Evolutionary conservation across 2,888 invertebrate genomes (phyloP), one percentile per base, ranked within the genome.

Genomic region (Dynastes grantii): DNA sequence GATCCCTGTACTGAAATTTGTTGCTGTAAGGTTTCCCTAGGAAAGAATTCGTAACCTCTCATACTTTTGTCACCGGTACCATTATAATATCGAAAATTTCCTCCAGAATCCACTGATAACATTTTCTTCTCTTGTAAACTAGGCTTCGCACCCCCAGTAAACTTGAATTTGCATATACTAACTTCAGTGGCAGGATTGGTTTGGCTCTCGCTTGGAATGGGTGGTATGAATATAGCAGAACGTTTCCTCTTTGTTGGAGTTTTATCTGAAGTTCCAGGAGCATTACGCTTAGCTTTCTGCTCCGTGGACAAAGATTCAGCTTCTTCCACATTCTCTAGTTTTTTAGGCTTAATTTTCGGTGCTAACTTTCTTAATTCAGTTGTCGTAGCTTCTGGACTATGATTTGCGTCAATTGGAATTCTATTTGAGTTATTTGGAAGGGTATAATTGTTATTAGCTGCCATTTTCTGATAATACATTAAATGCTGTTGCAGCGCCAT

Each of bases 101-200:
- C 97, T 1, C 96, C 96, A 0, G 96, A 94, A 87, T 97, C 97
- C 0, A 97, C 96, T 0, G 96, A 96, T 0, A 97, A 90, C 93
- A 96, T 96, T 88, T 97, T 97, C 89, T 97, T 97, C 85, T 97
- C 97, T 86, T 97, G 96, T 68, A 97, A 87, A 78, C 94, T 94
- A 0, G 97, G 97, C 82, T 96, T 96, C 0, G 96, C 95, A 0
- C 97, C 97, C 0, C 97, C 97, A 0, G 96, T 97, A 87, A 97
- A 97, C 87, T 97, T 97, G 86, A 97, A 97, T 88, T 97, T 97
- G 87, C 97, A 97, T 85, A 97, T 97, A 81, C 88, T 88, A 22
- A 89, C 97, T 88, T 96, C 95, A 0, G 95, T 94, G 0, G 95
- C 94, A 0, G 95, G 95, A 83, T 94, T 95, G 2, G 93, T 92